phyloP scores from a whole-genome alignment of 1,140 invertebrate species.

The Drosophila punjabiensis region DNA sequence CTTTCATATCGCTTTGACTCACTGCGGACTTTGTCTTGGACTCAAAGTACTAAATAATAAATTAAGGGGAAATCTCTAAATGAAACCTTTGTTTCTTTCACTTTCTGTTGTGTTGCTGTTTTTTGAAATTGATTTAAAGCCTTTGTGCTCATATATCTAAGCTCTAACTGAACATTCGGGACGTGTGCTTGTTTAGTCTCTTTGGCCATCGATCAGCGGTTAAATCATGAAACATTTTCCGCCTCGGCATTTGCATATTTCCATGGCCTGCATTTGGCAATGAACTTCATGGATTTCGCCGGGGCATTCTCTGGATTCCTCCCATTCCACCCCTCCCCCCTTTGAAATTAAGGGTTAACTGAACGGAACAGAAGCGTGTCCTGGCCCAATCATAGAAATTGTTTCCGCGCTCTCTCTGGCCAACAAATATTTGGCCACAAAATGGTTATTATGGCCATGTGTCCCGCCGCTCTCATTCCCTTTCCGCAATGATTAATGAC shows the following conservation, averaged over 20 bases:
- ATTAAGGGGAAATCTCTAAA: not conserved
- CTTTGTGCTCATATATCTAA: not conserved
- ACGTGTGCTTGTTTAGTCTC: not conserved
- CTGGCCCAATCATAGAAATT: slow-evolving; percentile 48
- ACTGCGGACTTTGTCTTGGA: not conserved
- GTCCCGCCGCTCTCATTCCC: not conserved
- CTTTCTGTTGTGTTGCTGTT: too few relatives aligned
- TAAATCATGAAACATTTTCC: slow-evolving; percentile 11
- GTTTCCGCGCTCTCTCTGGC: slow-evolving; percentile 32
- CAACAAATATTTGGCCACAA: slow-evolving; percentile 78
- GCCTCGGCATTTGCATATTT: slow-evolving; percentile 17
- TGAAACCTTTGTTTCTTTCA: too few relatives aligned
- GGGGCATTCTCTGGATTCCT: slow-evolving; percentile 12
- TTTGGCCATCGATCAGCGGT: slow-evolving; percentile 31
- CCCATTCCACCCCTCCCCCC: not conserved
- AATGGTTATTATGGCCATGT: slow-evolving; percentile 76
- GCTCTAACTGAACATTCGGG: slow-evolving; percentile 15
- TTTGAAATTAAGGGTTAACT: not conserved
- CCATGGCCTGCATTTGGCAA: slow-evolving; percentile 44
- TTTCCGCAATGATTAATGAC: slow-evolving; percentile 74
- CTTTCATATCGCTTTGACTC: not conserved
- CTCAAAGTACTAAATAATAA: not conserved
- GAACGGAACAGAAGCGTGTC: slow-evolving; percentile 19
- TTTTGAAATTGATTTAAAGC: slow-evolving; percentile 8
- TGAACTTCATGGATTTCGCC: slow-evolving; percentile 52